Conservation (phyloP, 2,797 vertebrate species). For the Premnoplex brunnescens region DNA sequence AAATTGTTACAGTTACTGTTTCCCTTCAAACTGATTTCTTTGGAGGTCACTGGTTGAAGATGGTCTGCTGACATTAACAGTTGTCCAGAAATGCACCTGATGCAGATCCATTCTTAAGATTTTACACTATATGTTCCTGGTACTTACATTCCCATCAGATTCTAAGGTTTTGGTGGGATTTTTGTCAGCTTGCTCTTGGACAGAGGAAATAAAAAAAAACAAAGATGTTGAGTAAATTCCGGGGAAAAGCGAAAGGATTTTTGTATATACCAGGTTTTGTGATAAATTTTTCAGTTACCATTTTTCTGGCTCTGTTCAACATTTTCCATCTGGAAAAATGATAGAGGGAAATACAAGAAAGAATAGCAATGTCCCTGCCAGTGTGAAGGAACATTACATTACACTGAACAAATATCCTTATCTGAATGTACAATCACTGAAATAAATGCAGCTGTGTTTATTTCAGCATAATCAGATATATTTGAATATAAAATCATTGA, state of each 20-base stretch:
- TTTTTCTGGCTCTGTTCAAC: slow-evolving; percentile 29
- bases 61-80: background rate
- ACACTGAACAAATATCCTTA: slow-evolving; percentile 60
- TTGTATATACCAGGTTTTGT: background rate
- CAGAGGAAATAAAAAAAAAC: background rate
- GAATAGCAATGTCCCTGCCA: slow-evolving; percentile 61
- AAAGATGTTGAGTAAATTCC: background rate
- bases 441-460: slow-evolving; percentile 74
- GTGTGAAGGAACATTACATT: slow-evolving; percentile 61
- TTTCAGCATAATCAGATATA: slow-evolving; percentile 70
- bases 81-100: background rate
- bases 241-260: background rate
- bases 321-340: slow-evolving; percentile 66
- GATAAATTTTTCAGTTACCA: slow-evolving; percentile 21
- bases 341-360: slow-evolving; percentile 45
- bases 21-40: background rate
- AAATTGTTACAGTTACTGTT: background rate
- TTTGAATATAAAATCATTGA: slow-evolving; percentile 68
- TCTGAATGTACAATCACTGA: slow-evolving; percentile 69
- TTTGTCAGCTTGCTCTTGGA: background rate
- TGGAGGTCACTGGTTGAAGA: background rate
- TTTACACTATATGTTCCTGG: background rate
- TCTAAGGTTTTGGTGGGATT: background rate
- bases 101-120: background rate
- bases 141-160: background rate